Evolutionary conservation across 2,888 invertebrate species (phyloP).

Genomic region (Dexiosoma caninum): DNA sequence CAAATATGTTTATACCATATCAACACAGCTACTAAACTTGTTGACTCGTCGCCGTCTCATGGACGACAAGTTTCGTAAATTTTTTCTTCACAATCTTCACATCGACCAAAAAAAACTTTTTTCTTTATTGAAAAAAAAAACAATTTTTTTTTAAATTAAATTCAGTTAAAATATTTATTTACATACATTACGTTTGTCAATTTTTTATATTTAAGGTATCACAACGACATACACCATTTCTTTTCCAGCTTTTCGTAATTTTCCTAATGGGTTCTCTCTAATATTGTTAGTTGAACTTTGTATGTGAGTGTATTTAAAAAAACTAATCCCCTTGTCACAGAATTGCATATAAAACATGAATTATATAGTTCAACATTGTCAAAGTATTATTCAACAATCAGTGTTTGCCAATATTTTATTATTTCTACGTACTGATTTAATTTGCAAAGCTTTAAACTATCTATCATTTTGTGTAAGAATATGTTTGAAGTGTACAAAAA

Average conservation of each 20-base stretch:
- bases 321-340: slow-evolving; percentile 49
- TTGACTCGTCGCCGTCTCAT: too few relatives aligned
- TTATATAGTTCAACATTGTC: slow-evolving; percentile 58
- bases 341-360: slow-evolving; percentile 45
- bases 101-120: too few relatives aligned
- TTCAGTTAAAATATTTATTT: too few relatives aligned
- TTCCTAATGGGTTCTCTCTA: slow-evolving; percentile 5
- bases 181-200: too few relatives aligned
- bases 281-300: not conserved
- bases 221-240: too few relatives aligned
- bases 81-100: too few relatives aligned
- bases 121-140: too few relatives aligned
- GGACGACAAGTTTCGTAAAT: too few relatives aligned
- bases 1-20: too few relatives aligned
- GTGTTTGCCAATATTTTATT: slow-evolving; percentile 34
- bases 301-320: not conserved
- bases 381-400: slow-evolving; percentile 54
- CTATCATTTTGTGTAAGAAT: slow-evolving; percentile 6
- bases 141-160: too few relatives aligned
- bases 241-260: not conserved
- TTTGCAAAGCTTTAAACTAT: slow-evolving; percentile 37
- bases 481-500: slow-evolving; percentile 22
- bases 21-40: too few relatives aligned
- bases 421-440: slow-evolving; percentile 24
- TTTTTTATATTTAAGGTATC: too few relatives aligned